Conservation (phyloP, 1,140 invertebrate species). For the Drosophila pseudoananassae region DNA sequence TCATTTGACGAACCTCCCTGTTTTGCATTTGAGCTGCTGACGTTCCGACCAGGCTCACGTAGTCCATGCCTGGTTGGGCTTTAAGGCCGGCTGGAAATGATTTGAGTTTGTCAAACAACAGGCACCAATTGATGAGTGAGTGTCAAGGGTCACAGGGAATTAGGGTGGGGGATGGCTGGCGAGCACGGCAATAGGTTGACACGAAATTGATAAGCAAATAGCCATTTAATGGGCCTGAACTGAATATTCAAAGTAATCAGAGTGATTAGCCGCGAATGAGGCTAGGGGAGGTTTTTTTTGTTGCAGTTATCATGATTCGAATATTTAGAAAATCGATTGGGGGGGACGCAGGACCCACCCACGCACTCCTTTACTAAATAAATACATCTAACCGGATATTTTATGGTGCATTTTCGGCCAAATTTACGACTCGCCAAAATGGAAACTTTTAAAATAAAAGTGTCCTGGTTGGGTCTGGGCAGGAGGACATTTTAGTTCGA, state of each 20-base stretch:
- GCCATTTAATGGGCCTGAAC: constrained; percentile 74
- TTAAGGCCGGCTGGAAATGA: constrained; percentile 5
- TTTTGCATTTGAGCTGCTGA: constrained; percentile 9
- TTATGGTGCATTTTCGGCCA: constrained; percentile 59
- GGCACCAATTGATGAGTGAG: constrained; percentile 43
- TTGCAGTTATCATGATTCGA: constrained; percentile 21
- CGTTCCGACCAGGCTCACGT: constrained; percentile 34
- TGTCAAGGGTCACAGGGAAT: constrained; percentile 15
- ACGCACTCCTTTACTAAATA: constrained; percentile 20
- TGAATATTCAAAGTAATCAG: constrained; percentile 61
- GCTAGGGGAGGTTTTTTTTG: constrained; percentile 15
- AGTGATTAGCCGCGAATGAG: constrained; percentile 70
- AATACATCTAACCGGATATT: constrained; percentile 30
- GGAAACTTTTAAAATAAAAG: constrained; percentile 62
- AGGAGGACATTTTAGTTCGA: not conserved
- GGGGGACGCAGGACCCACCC: constrained; percentile 13
- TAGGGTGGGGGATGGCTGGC: not conserved
- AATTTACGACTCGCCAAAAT: constrained; percentile 55
- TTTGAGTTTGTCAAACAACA: constrained; percentile 20
- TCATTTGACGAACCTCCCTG: constrained; percentile 56
- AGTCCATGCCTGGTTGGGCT: constrained; percentile 32
- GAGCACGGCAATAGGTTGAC: constrained; percentile 23
- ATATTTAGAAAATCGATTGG: constrained; percentile 59
- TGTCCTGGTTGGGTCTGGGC: not conserved
- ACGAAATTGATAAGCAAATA: constrained; percentile 78